Conservation (phyloP, 2,113 vertebrate genomes). For the Leiothrix lutea region DNA sequence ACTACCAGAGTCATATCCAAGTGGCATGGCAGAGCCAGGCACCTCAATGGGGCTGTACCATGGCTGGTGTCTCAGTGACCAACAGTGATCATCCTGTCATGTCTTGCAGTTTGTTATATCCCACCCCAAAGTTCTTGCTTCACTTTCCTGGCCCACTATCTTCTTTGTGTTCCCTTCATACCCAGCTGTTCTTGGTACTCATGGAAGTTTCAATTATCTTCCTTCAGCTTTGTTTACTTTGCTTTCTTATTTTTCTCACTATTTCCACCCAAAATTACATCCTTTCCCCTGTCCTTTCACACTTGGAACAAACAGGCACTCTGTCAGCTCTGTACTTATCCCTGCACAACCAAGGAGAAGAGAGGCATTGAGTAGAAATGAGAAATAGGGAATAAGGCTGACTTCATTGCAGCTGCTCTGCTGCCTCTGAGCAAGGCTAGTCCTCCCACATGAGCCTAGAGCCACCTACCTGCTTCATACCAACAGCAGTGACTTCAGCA, state of each 20-base stretch:
- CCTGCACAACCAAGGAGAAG: neutral
- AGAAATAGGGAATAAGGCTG: neutral
- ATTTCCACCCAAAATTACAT: neutral
- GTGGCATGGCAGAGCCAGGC: neutral
- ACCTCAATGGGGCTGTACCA: accelerated
- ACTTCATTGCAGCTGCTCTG: neutral
- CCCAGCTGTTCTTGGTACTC: slow-evolving; percentile 16
- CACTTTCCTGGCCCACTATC: neutral
- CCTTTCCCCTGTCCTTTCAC: neutral
- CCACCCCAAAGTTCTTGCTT: neutral
- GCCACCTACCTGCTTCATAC: neutral
- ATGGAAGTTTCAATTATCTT: neutral
- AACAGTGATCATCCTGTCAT: neutral
- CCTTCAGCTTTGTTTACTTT: neutral
- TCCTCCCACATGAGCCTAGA: neutral
- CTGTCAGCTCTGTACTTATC: neutral
- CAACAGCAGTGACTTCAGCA: neutral
- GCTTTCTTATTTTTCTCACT: neutral
- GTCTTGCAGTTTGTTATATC: neutral
- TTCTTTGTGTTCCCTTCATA: neutral
- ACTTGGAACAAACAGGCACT: neutral
- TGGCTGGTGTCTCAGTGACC: neutral
- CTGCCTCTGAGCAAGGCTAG: neutral
- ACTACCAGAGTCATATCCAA: neutral
- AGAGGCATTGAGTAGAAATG: neutral